Conservation (phyloP, 2,888 invertebrate species). For the Marasmarcha lunaedactyla region DNA sequence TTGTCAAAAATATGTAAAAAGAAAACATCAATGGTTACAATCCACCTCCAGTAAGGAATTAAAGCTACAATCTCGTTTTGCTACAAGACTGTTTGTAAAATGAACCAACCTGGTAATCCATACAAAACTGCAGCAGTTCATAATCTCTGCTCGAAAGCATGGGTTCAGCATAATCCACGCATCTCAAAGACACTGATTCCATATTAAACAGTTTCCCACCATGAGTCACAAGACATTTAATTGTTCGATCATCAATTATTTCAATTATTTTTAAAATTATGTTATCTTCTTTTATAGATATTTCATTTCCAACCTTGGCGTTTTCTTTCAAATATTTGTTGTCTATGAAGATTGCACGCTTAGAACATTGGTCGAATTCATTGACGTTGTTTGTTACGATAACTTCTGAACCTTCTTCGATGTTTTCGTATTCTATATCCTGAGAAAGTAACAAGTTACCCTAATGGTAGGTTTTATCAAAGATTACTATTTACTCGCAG, state of each 20-base stretch:
- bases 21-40: no score
- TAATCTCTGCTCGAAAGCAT: conserved; percentile 25
- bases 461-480: neutral
- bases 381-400: conserved; percentile 20
- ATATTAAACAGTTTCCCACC: conserved; percentile 23
- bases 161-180: conserved; percentile 18
- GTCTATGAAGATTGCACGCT: conserved; percentile 26
- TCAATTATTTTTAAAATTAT: conserved; percentile 24
- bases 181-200: conserved; percentile 21
- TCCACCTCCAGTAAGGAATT: no score
- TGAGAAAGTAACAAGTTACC: neutral
- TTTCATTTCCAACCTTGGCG: conserved; percentile 19
- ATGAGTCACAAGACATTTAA: conserved; percentile 25
- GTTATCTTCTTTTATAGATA: conserved; percentile 7
- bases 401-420: conserved; percentile 19
- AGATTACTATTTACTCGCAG: neutral
- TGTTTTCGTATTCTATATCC: conserved; percentile 13
- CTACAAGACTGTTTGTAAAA: no score
- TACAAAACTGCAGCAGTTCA: conserved; percentile 23
- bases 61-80: no score
- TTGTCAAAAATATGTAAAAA: no score
- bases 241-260: conserved; percentile 17
- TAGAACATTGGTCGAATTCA: conserved; percentile 26
- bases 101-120: conserved; percentile 34
- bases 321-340: conserved; percentile 23